Evolutionary conservation across 2,888 invertebrate species (phyloP), one percentile per base, ranked within the genome.

Genomic region (Nudaria mundana): DNA sequence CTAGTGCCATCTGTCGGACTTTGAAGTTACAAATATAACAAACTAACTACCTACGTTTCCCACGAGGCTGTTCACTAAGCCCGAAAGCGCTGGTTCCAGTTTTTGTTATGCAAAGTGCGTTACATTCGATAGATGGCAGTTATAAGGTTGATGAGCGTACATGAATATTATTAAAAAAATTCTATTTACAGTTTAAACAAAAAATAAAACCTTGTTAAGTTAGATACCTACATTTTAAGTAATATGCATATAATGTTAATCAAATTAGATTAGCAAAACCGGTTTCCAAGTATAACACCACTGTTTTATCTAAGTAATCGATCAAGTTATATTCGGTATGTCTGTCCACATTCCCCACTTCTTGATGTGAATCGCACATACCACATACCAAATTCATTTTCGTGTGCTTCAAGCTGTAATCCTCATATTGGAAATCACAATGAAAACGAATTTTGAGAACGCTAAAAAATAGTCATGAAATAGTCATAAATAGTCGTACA

Each of bases 1-100:
- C 11, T 46, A 42, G 15, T 36, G 61, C 59, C 61, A 61, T 56
- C 61, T 61, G 24, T 40, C 18, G 47, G 33, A 47, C 40, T 40
- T 20, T 37, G 6, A 15, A 15, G 37, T 42, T 29, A 40, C 40
- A 16, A 30, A 30, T 40, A 43, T 31, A 33, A 23, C 3, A 36
- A 35, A 40, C 22, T 35, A 18, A n/a, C n/a, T n/a, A n/a, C n/a
- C n/a, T 15, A 32, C 37, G 35, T 42, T 38, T 43, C 43, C 38
- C 43, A 24, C 30, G 30, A 37, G 26, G 39, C 15, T 30, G 13
- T 26, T 30, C 16, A 10, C 12, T n/a, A 18, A 4, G 11, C 20
- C 13, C n/a, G n/a, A 8, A 10, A 32, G 13, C 25, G 20, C 13
- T 18, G 33, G 24, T 15, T 26, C 25, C 23, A 30, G 48, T 36